These are phyloP conservation scores for Steinernema hermaphroditum DNA, from an alignment of 2,888 invertebrate species.

Conservation along the genomic window DNA sequence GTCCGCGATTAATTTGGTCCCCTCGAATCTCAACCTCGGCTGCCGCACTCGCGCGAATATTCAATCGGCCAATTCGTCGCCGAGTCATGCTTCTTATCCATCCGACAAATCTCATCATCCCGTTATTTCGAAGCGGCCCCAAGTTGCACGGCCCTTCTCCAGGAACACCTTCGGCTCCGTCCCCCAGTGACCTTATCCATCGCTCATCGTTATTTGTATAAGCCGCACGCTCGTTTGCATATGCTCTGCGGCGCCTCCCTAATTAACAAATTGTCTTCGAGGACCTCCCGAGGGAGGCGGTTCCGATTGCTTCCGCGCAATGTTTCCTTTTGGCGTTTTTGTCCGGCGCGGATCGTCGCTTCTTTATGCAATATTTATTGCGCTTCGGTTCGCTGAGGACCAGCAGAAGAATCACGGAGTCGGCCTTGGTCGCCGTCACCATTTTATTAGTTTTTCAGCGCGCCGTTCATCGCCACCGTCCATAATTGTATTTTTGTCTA, in stretches of 20 bases:
- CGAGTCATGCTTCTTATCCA: conserved; percentile 21
- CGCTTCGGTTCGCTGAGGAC: conserved; percentile 9
- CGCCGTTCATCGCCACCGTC: conserved; percentile 13
- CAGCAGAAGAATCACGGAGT: conserved; percentile 10
- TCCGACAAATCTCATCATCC: conserved; percentile 25
- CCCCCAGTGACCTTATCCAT: background rate
- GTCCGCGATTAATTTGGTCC: background rate
- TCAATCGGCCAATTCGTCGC: conserved; percentile 15
- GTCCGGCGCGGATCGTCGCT: conserved; percentile 16
- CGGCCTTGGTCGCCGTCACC: conserved; percentile 29
- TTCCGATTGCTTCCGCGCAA: background rate
- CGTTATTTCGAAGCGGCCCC: conserved; percentile 2
- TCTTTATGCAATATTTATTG: conserved; percentile 30
- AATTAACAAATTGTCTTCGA: conserved; percentile 30
- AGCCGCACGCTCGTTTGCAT: conserved; percentile 27
- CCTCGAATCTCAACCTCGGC: conserved; percentile 17
- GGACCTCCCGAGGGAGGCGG: conserved; percentile 24
- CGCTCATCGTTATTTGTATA: conserved; percentile 23
- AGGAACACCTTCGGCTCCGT: background rate
- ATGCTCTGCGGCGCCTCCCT: conserved; percentile 9
- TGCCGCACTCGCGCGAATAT: conserved; percentile 13
- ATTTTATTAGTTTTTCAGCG: conserved; percentile 31
- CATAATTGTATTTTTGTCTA: conserved; percentile 29
- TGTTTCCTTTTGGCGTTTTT: conserved; percentile 28
- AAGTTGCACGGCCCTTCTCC: background rate